Conservation (phyloP, 2,888 invertebrate species). For the Drosophila maculinotata region DNA sequence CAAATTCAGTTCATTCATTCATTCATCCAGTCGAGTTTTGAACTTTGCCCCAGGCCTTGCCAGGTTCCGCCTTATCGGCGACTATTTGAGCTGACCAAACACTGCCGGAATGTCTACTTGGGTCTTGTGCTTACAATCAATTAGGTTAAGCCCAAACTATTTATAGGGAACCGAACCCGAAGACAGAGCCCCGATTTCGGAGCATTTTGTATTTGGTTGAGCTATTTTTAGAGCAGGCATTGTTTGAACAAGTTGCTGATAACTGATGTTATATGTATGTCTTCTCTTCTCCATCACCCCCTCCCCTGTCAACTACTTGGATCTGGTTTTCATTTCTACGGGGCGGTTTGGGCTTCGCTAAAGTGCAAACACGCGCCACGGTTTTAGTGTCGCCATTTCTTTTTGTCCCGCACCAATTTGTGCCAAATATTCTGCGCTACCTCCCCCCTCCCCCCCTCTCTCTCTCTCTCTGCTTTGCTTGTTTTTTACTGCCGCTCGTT, state of each 20-base stretch:
- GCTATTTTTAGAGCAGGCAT: constrained; percentile 29
- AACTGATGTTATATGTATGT: background rate
- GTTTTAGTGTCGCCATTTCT: constrained; percentile 50
- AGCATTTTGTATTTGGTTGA: constrained; percentile 6
- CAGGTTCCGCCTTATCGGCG: constrained; percentile 36
- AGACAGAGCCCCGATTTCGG: constrained; percentile 11
- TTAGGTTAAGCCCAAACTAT: constrained; percentile 41
- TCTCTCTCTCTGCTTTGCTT: constrained; percentile 15
- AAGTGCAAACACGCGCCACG: constrained; percentile 79
- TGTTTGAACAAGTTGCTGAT: constrained; percentile 17
- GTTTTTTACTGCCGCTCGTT: constrained; percentile 45
- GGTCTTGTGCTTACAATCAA: constrained; percentile 40
- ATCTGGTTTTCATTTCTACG: background rate
- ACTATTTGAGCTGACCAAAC: constrained; percentile 41
- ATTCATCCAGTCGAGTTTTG: constrained; percentile 1
- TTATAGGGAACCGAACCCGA: constrained; percentile 29
- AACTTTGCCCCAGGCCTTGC: too few relatives aligned
- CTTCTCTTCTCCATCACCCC: too few relatives aligned
- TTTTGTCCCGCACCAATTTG: constrained; percentile 46
- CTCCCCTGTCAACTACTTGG: background rate
- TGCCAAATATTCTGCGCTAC: constrained; percentile 50
- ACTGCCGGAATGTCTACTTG: constrained; percentile 27
- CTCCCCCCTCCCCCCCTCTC: constrained; percentile 23
- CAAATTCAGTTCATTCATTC: constrained; percentile 33
- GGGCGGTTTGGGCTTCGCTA: constrained; percentile 17